Conservation (phyloP, 2,797 vertebrate species). For the Huso huso region DNA sequence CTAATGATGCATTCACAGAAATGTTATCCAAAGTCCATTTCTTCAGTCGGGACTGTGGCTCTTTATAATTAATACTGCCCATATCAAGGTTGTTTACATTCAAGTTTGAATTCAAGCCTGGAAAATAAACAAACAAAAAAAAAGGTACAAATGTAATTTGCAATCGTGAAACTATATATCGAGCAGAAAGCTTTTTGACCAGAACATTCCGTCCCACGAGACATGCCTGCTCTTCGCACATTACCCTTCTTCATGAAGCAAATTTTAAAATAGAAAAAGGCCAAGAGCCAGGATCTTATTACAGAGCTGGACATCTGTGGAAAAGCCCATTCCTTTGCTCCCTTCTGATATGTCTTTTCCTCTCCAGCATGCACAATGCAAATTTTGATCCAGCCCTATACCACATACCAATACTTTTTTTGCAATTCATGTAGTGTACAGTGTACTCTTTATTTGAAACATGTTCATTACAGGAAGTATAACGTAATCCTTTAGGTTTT, state of each 20-base stretch:
- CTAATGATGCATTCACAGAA: conserved; percentile 76
- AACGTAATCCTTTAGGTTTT: too few species aligned
- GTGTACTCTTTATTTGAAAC: too few species aligned
- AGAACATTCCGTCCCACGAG: conserved; percentile 1
- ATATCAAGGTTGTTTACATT: conserved; percentile 92
- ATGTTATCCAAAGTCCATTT: conserved; percentile 94
- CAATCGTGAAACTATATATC: background rate
- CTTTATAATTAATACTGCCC: conserved; percentile 79
- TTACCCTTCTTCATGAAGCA: too few species aligned
- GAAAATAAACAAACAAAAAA: background rate
- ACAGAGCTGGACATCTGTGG: too few species aligned
- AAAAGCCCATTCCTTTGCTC: too few species aligned
- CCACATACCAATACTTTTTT: too few species aligned
- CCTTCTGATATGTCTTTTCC: too few species aligned
- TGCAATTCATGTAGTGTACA: too few species aligned
- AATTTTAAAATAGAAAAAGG: conserved; percentile 1
- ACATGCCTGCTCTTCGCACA: too few species aligned
- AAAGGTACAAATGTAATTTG: background rate
- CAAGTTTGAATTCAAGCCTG: conserved; percentile 94
- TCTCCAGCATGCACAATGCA: too few species aligned
- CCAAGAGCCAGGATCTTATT: background rate
- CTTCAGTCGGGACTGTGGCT: conserved; percentile 92
- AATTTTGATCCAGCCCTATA: too few species aligned
- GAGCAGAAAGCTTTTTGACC: conserved; percentile 12
- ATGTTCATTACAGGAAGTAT: too few species aligned